Base-by-base conservation (phyloP, 2,888 invertebrate species). In the Alloplasta piceator region DNA sequence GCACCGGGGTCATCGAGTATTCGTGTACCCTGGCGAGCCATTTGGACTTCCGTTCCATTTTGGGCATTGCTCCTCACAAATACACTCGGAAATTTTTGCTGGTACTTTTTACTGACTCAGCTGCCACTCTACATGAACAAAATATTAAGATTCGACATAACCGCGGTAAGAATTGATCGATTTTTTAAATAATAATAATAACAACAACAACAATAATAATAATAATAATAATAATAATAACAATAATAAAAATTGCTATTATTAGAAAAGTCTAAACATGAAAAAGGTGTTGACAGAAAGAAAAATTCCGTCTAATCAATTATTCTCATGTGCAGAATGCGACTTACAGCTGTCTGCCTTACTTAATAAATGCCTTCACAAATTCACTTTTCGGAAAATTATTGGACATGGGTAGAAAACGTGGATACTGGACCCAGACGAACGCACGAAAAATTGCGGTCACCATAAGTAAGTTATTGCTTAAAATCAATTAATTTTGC, bases 71-170 rank as follows among this genome's bases (percentile, higher is more conserved):
- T 93, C 1, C 82, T 92, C 4, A 92, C 92, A 0, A 93, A 94
- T 84, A 90, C 91, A 6, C 89, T 93, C 0, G 92, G 93, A 39
- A 93, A 93, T 81, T 94, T 93, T 89, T 92, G 92, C 6, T 93
- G 93, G 90, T 94, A 93, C 88, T 93, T 93, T 46, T 84, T 94
- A 26, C 87, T 94, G 5, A 93, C 93, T 0, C 92, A 93, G 63
- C 85, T 93, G 82, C 94, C 94, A 0, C 87, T 92, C 9, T 94
- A 93, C 84, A 92, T 94, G 90, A 92, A 92, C 68, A 91, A 92
- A 67, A 92, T 93, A 68, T 88, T 94, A 5, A 86, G 91, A 70
- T 93, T 92, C 80, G 86, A 94, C 71, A 92, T 93, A 0, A 91
- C 90, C 84, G 82, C 91, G 76, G 94, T 93, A 85, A 90, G 90